phyloP scores from a whole-genome alignment of 2,797 vertebrate species.

The Rhadinocentrus ornatus region DNA sequence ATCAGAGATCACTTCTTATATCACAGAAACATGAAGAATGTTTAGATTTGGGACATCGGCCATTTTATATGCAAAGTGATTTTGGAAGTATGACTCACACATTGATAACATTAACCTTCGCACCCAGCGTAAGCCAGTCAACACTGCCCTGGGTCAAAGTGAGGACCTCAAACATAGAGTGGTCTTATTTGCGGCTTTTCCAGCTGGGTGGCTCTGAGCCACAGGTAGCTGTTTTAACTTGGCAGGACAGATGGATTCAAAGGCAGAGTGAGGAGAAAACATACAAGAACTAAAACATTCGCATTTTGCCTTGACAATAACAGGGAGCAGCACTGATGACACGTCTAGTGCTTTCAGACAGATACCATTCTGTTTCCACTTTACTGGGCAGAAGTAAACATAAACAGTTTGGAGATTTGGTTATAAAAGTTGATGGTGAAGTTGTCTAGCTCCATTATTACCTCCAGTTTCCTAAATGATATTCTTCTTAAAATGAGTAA shows the following conservation, averaged over 20 bases:
- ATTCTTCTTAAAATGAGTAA: too few relatives aligned
- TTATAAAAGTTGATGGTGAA: too few relatives aligned
- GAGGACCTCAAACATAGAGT: conserved; percentile 37
- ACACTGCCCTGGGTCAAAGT: conserved; percentile 45
- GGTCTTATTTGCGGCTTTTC: conserved; percentile 56
- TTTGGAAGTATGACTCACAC: background rate
- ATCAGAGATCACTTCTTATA: too few relatives aligned
- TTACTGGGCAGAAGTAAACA: too few relatives aligned
- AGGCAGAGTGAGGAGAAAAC: conserved; percentile 44
- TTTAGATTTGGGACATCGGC: background rate
- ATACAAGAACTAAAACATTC: conserved; percentile 39
- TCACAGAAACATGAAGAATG: background rate
- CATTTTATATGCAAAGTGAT: background rate
- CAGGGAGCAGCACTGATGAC: conserved; percentile 33
- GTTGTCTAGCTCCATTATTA: too few relatives aligned
- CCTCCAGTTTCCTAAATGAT: too few relatives aligned
- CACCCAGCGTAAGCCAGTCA: conserved; percentile 17
- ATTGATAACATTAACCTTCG: too few relatives aligned
- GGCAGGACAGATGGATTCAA: conserved; percentile 56
- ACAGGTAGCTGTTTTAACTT: conserved; percentile 67
- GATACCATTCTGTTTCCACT: too few relatives aligned
- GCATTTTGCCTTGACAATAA: conserved; percentile 29
- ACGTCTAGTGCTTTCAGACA: conserved; percentile 11
- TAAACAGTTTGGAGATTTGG: too few relatives aligned
- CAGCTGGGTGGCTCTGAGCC: conserved; percentile 65